These are phyloP conservation scores for Anableps anableps DNA, from an alignment of 2,797 vertebrate genomes.

Conservation along the genomic window DNA sequence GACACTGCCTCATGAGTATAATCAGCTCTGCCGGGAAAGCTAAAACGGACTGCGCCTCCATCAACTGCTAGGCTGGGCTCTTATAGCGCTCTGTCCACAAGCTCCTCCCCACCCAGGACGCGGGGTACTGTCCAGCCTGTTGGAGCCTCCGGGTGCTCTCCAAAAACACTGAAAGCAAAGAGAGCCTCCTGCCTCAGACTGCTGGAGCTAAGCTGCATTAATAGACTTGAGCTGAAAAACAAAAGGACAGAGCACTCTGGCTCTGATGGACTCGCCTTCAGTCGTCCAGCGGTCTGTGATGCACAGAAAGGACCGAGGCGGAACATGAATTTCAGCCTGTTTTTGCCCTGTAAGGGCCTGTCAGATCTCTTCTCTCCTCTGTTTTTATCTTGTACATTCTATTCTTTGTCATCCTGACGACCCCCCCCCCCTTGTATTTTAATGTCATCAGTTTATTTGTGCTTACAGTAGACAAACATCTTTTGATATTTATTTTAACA, in stretches of 20 bases:
- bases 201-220: slow-evolving; percentile 40
- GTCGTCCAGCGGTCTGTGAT: slow-evolving; percentile 28
- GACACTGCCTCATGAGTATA: slow-evolving; percentile 95
- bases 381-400: slow-evolving; percentile 17
- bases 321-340: slow-evolving; percentile 20
- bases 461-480: slow-evolving; percentile 66
- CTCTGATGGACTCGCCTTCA: slow-evolving; percentile 17
- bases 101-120: slow-evolving; percentile 7
- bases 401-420: slow-evolving; percentile 30
- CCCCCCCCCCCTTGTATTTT: slow-evolving; percentile 55
- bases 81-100: neutral
- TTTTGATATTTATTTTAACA: slow-evolving; percentile 79
- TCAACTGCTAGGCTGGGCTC: slow-evolving; percentile 86
- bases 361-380: slow-evolving; percentile 33
- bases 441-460: slow-evolving; percentile 62
- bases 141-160: slow-evolving; percentile 28
- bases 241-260: slow-evolving; percentile 4
- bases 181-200: slow-evolving; percentile 10
- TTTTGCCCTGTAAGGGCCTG: slow-evolving; percentile 10
- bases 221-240: slow-evolving; percentile 25
- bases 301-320: slow-evolving; percentile 28
- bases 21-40: slow-evolving; percentile 97
- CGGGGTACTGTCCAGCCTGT: slow-evolving; percentile 16
- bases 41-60: slow-evolving; percentile 91
- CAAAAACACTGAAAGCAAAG: slow-evolving; percentile 21